These are phyloP conservation scores for Pemphredon lugubris DNA, from an alignment of 2,888 invertebrate genomes.

Conservation along the genomic window DNA sequence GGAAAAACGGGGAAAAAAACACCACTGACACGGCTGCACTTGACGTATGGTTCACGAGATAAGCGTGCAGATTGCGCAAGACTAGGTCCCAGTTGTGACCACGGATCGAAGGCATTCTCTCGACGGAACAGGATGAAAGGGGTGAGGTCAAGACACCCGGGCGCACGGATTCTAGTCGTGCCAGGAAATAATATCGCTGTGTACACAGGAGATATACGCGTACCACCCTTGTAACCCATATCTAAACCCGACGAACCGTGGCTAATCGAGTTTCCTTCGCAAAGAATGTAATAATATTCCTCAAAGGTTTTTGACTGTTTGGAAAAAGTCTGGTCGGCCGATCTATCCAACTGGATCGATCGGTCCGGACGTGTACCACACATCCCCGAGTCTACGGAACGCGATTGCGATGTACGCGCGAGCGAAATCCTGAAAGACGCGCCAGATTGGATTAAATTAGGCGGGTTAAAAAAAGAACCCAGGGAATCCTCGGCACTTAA, in stretches of 20 bases:
- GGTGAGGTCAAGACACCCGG: slow-evolving; percentile 46
- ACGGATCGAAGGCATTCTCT: slow-evolving; percentile 50
- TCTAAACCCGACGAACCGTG: slow-evolving; percentile 34
- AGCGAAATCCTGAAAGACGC: background rate
- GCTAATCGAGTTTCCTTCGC: slow-evolving; percentile 40
- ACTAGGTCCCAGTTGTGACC: slow-evolving; percentile 43
- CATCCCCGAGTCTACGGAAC: too few relatives aligned
- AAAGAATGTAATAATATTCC: slow-evolving; percentile 39
- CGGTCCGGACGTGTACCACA: too few relatives aligned
- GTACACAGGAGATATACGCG: slow-evolving; percentile 10
- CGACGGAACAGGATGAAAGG: slow-evolving; percentile 1
- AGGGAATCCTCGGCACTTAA: slow-evolving; percentile 41
- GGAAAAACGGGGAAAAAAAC: slow-evolving; percentile 47
- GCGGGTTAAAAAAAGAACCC: slow-evolving; percentile 28
- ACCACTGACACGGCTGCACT: slow-evolving; percentile 47
- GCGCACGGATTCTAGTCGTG: slow-evolving; percentile 17
- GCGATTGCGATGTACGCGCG: too few relatives aligned
- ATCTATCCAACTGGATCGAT: too few relatives aligned
- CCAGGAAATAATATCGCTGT: slow-evolving; percentile 23
- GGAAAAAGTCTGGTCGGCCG: too few relatives aligned
- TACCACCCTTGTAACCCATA: slow-evolving; percentile 18
- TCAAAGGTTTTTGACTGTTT: slow-evolving; percentile 16
- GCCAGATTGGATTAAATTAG: slow-evolving; percentile 48
- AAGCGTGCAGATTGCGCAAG: slow-evolving; percentile 61
- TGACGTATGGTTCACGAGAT: slow-evolving; percentile 60